Evolutionary conservation across 2,797 vertebrate species (phyloP).

Genomic region (Chrysocyon brachyurus): DNA sequence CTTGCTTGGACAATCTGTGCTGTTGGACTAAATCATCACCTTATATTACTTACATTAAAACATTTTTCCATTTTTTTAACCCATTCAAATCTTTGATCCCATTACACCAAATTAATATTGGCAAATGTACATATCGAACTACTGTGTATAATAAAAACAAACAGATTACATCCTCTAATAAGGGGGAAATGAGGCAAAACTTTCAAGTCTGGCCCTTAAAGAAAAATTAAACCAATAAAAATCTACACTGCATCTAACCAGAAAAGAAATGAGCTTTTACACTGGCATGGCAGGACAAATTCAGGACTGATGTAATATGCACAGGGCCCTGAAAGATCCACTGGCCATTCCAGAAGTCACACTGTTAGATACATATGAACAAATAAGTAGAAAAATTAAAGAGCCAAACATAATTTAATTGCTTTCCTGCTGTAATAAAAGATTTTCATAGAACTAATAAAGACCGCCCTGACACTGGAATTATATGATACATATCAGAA

Average conservation of each 20-base stretch:
- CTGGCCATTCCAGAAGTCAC: neutral
- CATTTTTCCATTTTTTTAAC: slow-evolving; percentile 24
- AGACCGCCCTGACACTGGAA: neutral
- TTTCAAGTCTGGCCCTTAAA: slow-evolving; percentile 32
- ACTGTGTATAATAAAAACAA: slow-evolving; percentile 13
- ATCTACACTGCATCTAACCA: neutral
- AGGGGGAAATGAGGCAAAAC: slow-evolving; percentile 23
- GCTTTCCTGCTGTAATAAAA: neutral
- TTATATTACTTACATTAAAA: slow-evolving; percentile 41
- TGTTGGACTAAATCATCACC: neutral
- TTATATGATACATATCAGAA: slow-evolving; percentile 15
- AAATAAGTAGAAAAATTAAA: neutral
- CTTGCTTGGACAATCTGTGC: slow-evolving; percentile 37
- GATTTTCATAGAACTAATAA: neutral
- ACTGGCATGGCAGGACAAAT: neutral
- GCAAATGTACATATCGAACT: neutral
- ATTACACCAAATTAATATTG: slow-evolving; percentile 11
- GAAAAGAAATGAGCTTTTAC: slow-evolving; percentile 8
- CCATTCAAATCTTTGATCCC: slow-evolving; percentile 11
- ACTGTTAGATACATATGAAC: neutral
- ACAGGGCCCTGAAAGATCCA: neutral
- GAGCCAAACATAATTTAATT: neutral
- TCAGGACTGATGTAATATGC: neutral
- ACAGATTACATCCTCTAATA: slow-evolving; percentile 13
- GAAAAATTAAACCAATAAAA: slow-evolving; percentile 43